Base-by-base conservation (phyloP, 2,113 vertebrate species). In the Arenaria interpres region DNA sequence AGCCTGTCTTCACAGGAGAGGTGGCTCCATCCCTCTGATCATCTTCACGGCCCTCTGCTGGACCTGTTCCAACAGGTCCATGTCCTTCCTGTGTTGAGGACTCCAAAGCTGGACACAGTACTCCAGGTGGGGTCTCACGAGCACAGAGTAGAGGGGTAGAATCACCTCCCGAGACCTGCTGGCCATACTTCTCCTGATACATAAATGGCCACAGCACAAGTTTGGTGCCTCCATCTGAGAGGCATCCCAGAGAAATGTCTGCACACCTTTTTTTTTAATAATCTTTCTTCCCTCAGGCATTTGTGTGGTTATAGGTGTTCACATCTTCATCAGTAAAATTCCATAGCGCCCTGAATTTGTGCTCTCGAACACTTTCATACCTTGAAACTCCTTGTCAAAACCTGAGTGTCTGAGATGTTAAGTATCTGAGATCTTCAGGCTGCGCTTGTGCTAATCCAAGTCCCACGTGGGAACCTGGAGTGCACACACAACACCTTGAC, bases 131-230 rank as follows among this genome's bases (percentile, higher is more conserved):
- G n/a, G n/a, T n/a, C n/a, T n/a, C n/a, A n/a, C n/a, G n/a, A n/a
- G n/a, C n/a, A n/a, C n/a, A n/a, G n/a, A n/a, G n/a, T n/a, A n/a
- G n/a, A n/a, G n/a, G n/a, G n/a, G n/a, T n/a, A n/a, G n/a, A n/a
- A n/a, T n/a, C n/a, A n/a, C n/a, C n/a, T n/a, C n/a, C n/a, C n/a
- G n/a, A n/a, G n/a, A n/a, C n/a, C n/a, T n/a, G n/a, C n/a, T n/a
- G n/a, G n/a, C n/a, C n/a, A n/a, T n/a, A n/a, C n/a, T n/a, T n/a
- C n/a, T n/a, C n/a, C n/a, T n/a, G n/a, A n/a, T n/a, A 3, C 14
- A 1, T 3, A 1, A 27, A 32, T 6, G n/a, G 7, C 18, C 12
- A 0, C 43, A 15, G 32, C 27, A 1, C 32, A 12, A 2, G 19
- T 27, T 5, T 13, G 30, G 6, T 33, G 4, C n/a, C 30, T 27